Base-by-base conservation (phyloP, 1,140 invertebrate species). In the Planococcus citri region DNA sequence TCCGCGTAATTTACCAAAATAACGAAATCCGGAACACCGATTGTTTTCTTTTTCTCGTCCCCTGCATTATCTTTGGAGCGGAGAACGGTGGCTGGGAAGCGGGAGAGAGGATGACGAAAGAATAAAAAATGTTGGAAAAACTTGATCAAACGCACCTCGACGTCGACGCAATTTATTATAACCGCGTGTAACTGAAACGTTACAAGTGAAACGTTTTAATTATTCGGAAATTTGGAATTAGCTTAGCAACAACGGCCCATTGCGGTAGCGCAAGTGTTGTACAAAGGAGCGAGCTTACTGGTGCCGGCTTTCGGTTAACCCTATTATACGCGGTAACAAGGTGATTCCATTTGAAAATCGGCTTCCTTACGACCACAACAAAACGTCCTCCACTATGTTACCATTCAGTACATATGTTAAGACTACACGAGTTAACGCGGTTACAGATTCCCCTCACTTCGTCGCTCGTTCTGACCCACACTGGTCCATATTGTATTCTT, bases 201-300 rank as follows among this genome's bases (percentile, higher is more conserved):
- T 17, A 51, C 41, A 20, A 17, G n/a, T 20, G 41, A 51, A 51
- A 51, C 41, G 41, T 51, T 51, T 51, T 51, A 14, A 51, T 51
- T 51, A 51, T 51, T 51, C 41, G 41, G n/a, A 51, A 51, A 51
- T 51, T 51, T 14, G 41, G n/a, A 51, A 51, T 51, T 51, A 51
- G 41, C 41, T 51, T 20, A 33, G 41, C 10, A 51, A 51, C 12
- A 51, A 51, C 41, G 41, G 17, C 2, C 41, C 41, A 14, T 51
- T 14, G 41, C n/a, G 10, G 41, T 51, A 17, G 17, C 6, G 41
- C 41, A 51, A 51, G 41, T 51, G 41, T 51, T 51, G 41, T 51
- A 51, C 17, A 51, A 20, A 14, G n/a, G 41, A 51, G 41, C 41
- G 17, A 51, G 41, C 41, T 51, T 20, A 20, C 41, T 51, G n/a